Evolutionary conservation across 2,797 vertebrate species (phyloP), one percentile per base, ranked within the genome.

Genomic region (Taeniopygia guttata): DNA sequence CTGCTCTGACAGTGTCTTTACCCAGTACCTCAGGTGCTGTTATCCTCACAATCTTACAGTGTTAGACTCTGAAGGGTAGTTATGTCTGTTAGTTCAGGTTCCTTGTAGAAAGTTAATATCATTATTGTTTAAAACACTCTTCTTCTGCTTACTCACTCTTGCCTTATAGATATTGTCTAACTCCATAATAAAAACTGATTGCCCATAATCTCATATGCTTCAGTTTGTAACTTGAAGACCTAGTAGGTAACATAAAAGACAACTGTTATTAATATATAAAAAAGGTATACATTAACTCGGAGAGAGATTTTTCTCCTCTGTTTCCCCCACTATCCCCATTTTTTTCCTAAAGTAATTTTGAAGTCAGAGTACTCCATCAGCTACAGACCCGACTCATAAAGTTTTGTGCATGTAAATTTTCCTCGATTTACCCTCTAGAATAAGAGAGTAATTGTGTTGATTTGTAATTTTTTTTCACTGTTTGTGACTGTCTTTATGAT

Each of bases 281-380:
- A 20, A 20, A 56, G 11, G 11, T 10, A 80, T 16, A 34, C 16
- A 34, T 20, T 1, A 78, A 42, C 22, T 36, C 8, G 13, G n/a
- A 43, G 6, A 69, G 5, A 38, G 16, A 46, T 4, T 30, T 66
- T 75, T 26, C 5, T 20, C 5, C 40, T 40, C 40, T 40, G 4
- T 15, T 19, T 38, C 13, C 16, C 6, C 4, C 2, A 14, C 27
- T 18, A 11, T 5, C 26, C 5, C 18, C 1, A 2, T 22, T 20
- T 59, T 40, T 84, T 42, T 32, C 8, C 7, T 56, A 23, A 75
- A 30, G 11, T 36, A 66, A 25, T 34, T 56, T 38, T 27, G 30
- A 80, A 60, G 11, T 75, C 26, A 51, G 46, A 22, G 5, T 34
- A 55, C 13, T 18, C 26, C 23, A 36, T n/a, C 42, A 56, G 15